Evolutionary conservation across 2,113 vertebrate species (phyloP).

Genomic region (Charadrius vociferus): DNA sequence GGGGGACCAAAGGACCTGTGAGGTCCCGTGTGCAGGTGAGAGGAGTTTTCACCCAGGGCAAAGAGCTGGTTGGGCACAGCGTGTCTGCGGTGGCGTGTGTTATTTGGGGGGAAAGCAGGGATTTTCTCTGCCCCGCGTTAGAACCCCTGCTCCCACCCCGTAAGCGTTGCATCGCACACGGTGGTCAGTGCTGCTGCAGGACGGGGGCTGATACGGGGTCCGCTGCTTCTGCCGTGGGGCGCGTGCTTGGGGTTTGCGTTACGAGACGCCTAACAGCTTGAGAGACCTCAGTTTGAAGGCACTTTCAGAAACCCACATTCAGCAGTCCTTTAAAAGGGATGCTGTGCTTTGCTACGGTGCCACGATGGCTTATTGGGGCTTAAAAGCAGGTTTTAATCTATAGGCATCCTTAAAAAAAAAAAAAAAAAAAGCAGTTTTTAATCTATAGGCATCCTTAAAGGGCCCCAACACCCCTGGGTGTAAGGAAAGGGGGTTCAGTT

Average conservation of each 20-base stretch:
- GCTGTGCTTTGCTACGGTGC: neutral
- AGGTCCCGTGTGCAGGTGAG: neutral
- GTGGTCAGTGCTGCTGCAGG: neutral
- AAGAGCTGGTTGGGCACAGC: neutral
- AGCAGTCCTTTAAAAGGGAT: no score
- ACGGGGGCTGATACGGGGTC: neutral
- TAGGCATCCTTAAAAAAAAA: neutral
- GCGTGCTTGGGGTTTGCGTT: fast-evolving
- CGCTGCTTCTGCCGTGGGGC: fast-evolving
- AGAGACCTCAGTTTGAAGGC: neutral
- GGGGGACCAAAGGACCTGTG: neutral
- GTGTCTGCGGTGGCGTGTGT: neutral
- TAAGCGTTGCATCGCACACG: fast-evolving
- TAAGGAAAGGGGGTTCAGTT: neutral
- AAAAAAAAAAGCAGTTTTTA: no score
- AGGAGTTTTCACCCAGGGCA: neutral
- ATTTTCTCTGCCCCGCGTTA: fast-evolving
- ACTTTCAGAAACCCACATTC: neutral
- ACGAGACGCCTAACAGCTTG: neutral
- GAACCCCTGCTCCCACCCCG: neutral
- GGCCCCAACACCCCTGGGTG: fast-evolving
- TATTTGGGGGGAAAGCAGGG: neutral
- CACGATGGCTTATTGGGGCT: fast-evolving
- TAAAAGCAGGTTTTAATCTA: neutral
- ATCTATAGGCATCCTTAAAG: neutral